Evolutionary conservation across 2,888 invertebrate species (phyloP).

Genomic region (Drosophila ezoana): DNA sequence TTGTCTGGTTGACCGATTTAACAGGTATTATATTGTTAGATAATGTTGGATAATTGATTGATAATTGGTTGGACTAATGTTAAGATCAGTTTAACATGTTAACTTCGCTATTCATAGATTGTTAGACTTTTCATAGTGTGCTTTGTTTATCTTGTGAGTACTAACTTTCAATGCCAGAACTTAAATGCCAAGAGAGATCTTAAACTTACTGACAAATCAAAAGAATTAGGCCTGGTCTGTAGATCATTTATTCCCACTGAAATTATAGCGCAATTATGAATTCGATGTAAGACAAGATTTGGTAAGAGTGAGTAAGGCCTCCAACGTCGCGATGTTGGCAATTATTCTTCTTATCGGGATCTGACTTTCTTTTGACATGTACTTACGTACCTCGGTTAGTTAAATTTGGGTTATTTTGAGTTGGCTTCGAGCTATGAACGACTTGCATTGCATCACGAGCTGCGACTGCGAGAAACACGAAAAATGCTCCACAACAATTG

Average conservation of each 20-base stretch:
- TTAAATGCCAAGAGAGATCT: too few relatives aligned
- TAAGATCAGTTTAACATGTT: too few relatives aligned
- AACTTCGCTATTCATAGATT: too few relatives aligned
- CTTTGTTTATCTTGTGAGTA: too few relatives aligned
- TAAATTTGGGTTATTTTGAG: slow-evolving; percentile 27
- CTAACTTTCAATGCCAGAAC: too few relatives aligned
- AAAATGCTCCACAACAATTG: slow-evolving; percentile 63
- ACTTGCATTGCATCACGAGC: slow-evolving; percentile 46
- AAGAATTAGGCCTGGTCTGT: not conserved
- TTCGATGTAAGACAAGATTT: slow-evolving; percentile 7
- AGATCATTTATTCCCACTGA: not conserved
- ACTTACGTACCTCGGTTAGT: slow-evolving; percentile 12
- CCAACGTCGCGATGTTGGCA: slow-evolving; percentile 2
- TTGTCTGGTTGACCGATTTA: too few relatives aligned
- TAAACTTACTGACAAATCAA: not conserved
- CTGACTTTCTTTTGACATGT: slow-evolving; percentile 39
- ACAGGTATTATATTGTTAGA: too few relatives aligned
- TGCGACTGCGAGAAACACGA: slow-evolving; percentile 7
- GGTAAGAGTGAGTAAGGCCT: slow-evolving; percentile 1
- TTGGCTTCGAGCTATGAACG: slow-evolving; percentile 3
- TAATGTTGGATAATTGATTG: too few relatives aligned
- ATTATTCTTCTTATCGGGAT: slow-evolving; percentile 37
- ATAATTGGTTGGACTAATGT: too few relatives aligned
- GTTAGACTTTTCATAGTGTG: too few relatives aligned
- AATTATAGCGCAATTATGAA: slow-evolving; percentile 10